Evolutionary conservation across 2,113 vertebrate genomes (phyloP).

Genomic region (Bos indicus): DNA sequence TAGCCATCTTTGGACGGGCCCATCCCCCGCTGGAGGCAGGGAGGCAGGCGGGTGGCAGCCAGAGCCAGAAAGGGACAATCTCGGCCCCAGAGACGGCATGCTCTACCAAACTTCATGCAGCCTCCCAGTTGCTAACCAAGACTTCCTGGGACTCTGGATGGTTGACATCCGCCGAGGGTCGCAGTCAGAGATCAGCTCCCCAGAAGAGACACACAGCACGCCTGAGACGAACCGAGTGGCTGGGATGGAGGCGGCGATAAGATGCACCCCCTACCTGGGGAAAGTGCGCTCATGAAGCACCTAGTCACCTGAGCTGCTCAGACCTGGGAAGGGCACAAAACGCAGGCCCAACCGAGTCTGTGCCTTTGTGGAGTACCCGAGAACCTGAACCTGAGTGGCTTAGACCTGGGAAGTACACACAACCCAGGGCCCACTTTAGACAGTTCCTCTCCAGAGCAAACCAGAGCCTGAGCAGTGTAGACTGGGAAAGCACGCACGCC

Average conservation of each 20-base stretch:
- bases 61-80: not conserved
- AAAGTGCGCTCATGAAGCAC: not conserved
- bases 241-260: not conserved
- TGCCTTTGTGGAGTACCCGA: not conserved
- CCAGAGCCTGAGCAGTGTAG: not conserved
- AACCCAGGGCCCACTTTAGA: not conserved
- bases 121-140: not conserved
- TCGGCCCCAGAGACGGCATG: not conserved
- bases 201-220: not conserved
- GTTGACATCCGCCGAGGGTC: fast-evolving
- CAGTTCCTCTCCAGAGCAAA: not conserved
- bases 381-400: not conserved
- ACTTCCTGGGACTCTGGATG: not conserved
- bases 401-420: not conserved
- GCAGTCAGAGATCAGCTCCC: not conserved
- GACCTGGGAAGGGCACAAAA: not conserved
- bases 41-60: not conserved
- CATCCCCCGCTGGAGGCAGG: not conserved
- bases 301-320: not conserved
- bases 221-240: fast-evolving
- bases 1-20: fast-evolving
- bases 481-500: fast-evolving
- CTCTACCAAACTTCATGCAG: not conserved
- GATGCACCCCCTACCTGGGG: not conserved
- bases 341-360: not conserved